Evolutionary conservation across 1,140 invertebrate genomes (phyloP), one percentile per base, ranked within the genome.

Genomic region (Drosophila watanabei): DNA sequence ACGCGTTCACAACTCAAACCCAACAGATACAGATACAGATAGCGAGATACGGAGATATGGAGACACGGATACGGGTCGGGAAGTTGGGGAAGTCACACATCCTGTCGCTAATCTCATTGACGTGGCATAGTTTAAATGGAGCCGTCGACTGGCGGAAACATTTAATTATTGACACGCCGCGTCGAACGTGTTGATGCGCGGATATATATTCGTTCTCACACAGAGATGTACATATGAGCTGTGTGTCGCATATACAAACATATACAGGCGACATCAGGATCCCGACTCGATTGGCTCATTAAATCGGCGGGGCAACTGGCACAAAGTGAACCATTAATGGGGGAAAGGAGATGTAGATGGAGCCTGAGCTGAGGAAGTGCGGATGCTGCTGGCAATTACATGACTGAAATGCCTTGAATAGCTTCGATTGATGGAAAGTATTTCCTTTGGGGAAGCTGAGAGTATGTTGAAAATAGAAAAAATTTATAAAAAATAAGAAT

Each of bases 91-190:
- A 46, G 58, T 46, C 48, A 45, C 43, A 59, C 73, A 84, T 84
- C 81, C 81, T 84, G 77, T 65, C 65, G 72, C 76, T 70, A 86
- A 82, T 73, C 78, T 61, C 79, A 71, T 82, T 79, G 73, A 75
- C 79, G 61, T 69, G 75, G 54, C 58, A 58, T 68, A 68, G 75
- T 59, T 68, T 46, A 76, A 76, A 37, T 59, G 65, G 49, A 57
- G 79, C 75, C 64, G 56, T 52, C 49, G 56, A 70, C 68, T 52
- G 80, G 59, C 85, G 81, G 85, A 89, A 85, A 70, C 61, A 70
- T 63, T 81, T 72, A 72, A 85, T 90, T 90, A 89, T 89, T 90
- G 72, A 89, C 79, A 89, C 85, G 45, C 41, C 48, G 43, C 49
- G 51, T 45, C 57, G 45, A 68, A 69, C 56, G 79, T 68, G 76